Evolutionary conservation across 1,140 invertebrate genomes (phyloP).

Genomic region (Teleopsis dalmanni): DNA sequence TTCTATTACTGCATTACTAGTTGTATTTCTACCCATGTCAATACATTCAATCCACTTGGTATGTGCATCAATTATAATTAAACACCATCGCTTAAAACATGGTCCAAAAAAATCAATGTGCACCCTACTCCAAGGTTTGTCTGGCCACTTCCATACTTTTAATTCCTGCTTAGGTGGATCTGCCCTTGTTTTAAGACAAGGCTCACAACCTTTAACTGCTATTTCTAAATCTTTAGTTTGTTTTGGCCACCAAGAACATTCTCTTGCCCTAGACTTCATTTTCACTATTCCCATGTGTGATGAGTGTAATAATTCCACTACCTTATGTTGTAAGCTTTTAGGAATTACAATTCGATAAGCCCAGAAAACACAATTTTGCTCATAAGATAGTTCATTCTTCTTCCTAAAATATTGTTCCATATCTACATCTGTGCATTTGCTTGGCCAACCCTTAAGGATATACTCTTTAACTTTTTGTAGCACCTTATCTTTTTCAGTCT

Average conservation of each 20-base stretch:
- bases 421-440: no score
- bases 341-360: neutral
- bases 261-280: slow-evolving; percentile 43
- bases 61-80: slow-evolving; percentile 1
- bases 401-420: no score
- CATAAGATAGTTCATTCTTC: no score
- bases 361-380: no score
- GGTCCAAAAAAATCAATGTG: slow-evolving; percentile 11
- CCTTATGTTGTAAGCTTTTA: neutral
- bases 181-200: neutral
- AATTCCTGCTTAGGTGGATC: neutral
- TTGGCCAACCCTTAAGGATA: no score
- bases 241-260: slow-evolving; percentile 45
- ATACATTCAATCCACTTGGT: slow-evolving; percentile 4
- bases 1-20: neutral
- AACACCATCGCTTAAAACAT: slow-evolving; percentile 1
- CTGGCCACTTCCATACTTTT: slow-evolving; percentile 1
- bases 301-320: slow-evolving; percentile 26
- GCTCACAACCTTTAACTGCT: neutral
- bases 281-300: no score
- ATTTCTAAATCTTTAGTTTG: slow-evolving; percentile 42
- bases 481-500: no score
- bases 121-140: slow-evolving; percentile 17
- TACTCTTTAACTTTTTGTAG: no score
- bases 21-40: no score